A percentile compares a stretch with the other conserved stretches of the same genome.
Conservation (phyloP, 2,797 vertebrate species). For the Gambelia wislizenii region DNA sequence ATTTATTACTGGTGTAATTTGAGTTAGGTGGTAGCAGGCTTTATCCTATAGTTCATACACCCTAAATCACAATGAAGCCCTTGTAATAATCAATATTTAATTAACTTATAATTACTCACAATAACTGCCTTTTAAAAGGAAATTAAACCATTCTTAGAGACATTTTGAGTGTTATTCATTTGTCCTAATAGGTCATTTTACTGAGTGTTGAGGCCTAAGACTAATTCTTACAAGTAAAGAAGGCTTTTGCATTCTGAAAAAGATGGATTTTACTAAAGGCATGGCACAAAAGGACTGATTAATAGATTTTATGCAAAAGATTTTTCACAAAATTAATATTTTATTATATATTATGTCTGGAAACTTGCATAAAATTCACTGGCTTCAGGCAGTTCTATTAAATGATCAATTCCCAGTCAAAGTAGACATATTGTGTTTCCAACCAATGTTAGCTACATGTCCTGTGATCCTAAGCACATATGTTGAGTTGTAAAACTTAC, state of each 20-base stretch:
- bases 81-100: constrained; percentile 78
- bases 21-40: constrained; percentile 64
- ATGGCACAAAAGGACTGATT: background rate
- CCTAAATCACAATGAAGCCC: constrained; percentile 67
- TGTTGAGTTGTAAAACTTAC: background rate
- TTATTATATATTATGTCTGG: background rate
- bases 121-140: constrained; percentile 69
- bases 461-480: background rate
- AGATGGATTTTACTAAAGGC: constrained; percentile 48
- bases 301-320: background rate
- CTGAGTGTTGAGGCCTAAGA: constrained; percentile 59
- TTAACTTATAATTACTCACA: constrained; percentile 74
- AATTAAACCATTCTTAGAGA: constrained; percentile 65
- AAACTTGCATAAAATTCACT: background rate
- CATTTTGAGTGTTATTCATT: constrained; percentile 68
- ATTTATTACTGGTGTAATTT: constrained; percentile 71
- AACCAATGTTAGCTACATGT: background rate
- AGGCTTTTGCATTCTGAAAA: constrained; percentile 30
- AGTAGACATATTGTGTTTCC: background rate
- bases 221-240: constrained; percentile 54
- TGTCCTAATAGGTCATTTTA: constrained; percentile 61
- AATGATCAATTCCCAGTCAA: background rate
- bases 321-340: background rate
- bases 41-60: constrained; percentile 61
- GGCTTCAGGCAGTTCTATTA: background rate